phyloP scores from a whole-genome alignment of 2,888 invertebrate species.

The Augiades crinisus region DNA sequence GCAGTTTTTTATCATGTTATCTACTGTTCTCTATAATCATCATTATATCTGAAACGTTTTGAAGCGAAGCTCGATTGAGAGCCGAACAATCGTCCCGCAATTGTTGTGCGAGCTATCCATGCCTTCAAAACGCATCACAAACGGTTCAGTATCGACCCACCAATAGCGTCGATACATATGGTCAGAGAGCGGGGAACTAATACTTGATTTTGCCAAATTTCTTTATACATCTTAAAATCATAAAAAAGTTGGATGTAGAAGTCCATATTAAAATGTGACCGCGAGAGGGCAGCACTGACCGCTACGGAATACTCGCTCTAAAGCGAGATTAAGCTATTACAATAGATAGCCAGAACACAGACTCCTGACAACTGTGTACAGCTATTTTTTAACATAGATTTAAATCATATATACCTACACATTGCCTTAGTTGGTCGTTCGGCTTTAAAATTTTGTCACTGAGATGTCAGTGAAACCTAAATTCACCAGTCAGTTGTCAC shows the following conservation, averaged over 20 bases:
- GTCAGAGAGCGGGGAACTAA: slow-evolving; percentile 40
- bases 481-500: too few relatives aligned
- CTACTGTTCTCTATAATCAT: background rate
- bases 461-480: too few relatives aligned
- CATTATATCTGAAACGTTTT: background rate
- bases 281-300: background rate
- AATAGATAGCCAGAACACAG: too few relatives aligned
- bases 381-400: too few relatives aligned
- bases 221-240: slow-evolving; percentile 25
- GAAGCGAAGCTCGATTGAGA: slow-evolving; percentile 31
- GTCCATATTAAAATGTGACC: slow-evolving; percentile 35
- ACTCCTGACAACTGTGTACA: too few relatives aligned
- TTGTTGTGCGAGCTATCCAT: slow-evolving; percentile 37
- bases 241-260: slow-evolving; percentile 36
- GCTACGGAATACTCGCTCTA: too few relatives aligned
- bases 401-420: too few relatives aligned
- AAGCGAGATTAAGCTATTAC: too few relatives aligned
- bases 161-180: slow-evolving; percentile 5
- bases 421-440: too few relatives aligned
- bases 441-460: too few relatives aligned
- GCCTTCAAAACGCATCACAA: slow-evolving; percentile 17
- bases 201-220: slow-evolving; percentile 38
- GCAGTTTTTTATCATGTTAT: too few relatives aligned
- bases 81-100: slow-evolving; percentile 52
- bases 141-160: background rate